Evolutionary conservation across 53 echinoderm and acorn worm genomes (phyloP), one percentile per base, ranked within the genome.

Genomic region (Hippasteria phrygiana): DNA sequence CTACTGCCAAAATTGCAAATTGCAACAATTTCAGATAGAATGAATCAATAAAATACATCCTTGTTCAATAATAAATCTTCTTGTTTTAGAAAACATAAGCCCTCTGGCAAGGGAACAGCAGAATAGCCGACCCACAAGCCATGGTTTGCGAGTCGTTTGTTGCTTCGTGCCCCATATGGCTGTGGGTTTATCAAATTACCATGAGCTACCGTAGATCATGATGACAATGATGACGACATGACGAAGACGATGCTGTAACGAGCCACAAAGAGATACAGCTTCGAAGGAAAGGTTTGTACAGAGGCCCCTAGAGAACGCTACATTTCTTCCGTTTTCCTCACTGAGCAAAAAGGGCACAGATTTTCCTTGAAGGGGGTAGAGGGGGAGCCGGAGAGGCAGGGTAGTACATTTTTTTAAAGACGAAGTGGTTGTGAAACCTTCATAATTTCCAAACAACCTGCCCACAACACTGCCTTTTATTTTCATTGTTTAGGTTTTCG

Each of bases 141-240:
- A 59, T 22, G 26, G 59, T 37, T n/a, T n/a, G n/a, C n/a, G n/a
- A n/a, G n/a, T n/a, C n/a, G n/a, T n/a, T n/a, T n/a, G n/a, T n/a
- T n/a, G n/a, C n/a, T n/a, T n/a, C 22, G 81, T 31, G 81, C 81
- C 81, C 81, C 81, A 81, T 81, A 63, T 81, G 81, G 81, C 81
- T 55, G 5, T 14, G 13, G 65, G 43, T 28, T 81, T 17, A 81
- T 81, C 63, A 64, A 55, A 81, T 81, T 81, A 81, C 64, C 35
- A 81, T 81, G 81, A 81, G 37, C 81, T 64, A 65, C 64, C 41
- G 62, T 63, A 81, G 63, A 81, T 81, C 64, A 81, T 65, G 65
- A 62, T 62, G n/a, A 63, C 65, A 65, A 81, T 81, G 76, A 27
- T 34, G 48, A 28, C 76, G 33, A 24, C 18, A n/a, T 55, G 78